phyloP scores from a whole-genome alignment of 2,113 vertebrate species.

The Xiphorhynchus elegans region DNA sequence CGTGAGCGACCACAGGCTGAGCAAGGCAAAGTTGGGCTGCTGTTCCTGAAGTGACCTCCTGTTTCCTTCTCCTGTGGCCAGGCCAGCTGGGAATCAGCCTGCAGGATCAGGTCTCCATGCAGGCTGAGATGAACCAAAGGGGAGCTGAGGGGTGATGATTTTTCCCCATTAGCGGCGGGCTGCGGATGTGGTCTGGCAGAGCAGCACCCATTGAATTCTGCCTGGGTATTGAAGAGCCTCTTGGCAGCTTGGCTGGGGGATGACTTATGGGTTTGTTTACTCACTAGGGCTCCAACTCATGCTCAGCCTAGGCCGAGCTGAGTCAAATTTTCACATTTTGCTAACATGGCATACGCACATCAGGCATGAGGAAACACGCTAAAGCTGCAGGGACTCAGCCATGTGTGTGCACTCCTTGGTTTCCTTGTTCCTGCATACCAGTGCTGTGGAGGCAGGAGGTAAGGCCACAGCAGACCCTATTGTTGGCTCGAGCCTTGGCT shows the following conservation, averaged over 20 bases:
- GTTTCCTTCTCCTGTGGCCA: not conserved
- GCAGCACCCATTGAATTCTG: not conserved
- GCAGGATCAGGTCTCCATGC: not conserved
- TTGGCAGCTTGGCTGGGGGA: not conserved
- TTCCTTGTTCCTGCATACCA: not conserved
- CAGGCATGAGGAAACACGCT: constrained; percentile 33
- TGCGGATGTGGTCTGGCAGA: not conserved
- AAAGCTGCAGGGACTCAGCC: not conserved
- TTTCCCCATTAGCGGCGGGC: not conserved
- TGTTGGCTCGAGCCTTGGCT: not conserved
- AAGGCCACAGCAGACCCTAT: not conserved
- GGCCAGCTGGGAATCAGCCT: not conserved
- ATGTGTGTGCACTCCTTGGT: not conserved
- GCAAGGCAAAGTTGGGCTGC: not conserved
- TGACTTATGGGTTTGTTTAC: constrained; percentile 28
- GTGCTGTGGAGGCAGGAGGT: accelerated
- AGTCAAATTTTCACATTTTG: constrained; percentile 13
- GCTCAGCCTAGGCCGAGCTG: not conserved
- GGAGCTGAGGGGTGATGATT: not conserved
- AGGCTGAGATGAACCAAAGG: not conserved
- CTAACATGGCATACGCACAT: not conserved
- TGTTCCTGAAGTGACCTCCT: not conserved
- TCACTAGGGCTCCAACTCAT: not conserved
- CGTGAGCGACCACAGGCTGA: not conserved
- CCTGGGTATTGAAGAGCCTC: not conserved